phyloP scores from a whole-genome alignment of 2,888 invertebrate species.

The Eupsilia transversa region DNA sequence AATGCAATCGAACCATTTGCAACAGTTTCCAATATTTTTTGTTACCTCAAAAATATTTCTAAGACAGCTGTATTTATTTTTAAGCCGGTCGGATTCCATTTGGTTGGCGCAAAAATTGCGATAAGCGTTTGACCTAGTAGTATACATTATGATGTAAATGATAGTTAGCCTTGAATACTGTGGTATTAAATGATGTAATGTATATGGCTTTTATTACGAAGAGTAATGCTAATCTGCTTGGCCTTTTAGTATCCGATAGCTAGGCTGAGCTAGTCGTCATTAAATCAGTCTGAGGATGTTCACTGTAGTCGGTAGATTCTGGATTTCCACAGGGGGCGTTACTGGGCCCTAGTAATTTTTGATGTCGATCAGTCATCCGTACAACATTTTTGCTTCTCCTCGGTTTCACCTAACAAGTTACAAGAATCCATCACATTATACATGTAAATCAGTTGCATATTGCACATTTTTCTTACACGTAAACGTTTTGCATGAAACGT shows the following conservation, averaged over 20 bases:
- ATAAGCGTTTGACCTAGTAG: slow-evolving; percentile 43
- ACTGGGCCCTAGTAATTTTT: neutral
- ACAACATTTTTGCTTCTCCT: neutral
- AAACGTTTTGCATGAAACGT: neutral
- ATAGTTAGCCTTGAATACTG: slow-evolving; percentile 47
- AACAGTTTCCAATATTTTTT: slow-evolving; percentile 60
- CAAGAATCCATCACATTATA: neutral
- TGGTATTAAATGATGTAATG: slow-evolving; percentile 43
- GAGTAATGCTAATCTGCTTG: slow-evolving; percentile 15
- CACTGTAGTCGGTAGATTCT: too few relatives aligned
- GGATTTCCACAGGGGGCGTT: neutral
- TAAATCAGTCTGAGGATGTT: neutral
- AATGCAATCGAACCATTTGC: slow-evolving; percentile 39
- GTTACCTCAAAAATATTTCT: slow-evolving; percentile 35
- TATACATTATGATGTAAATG: slow-evolving; percentile 51
- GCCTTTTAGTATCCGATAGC: neutral
- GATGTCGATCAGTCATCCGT: neutral
- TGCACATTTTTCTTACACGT: neutral
- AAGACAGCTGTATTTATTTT: slow-evolving; percentile 44
- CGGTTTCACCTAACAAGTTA: neutral
- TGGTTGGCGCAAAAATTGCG: slow-evolving; percentile 50
- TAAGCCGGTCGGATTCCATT: slow-evolving; percentile 6
- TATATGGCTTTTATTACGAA: slow-evolving; percentile 38
- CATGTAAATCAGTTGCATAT: slow-evolving; percentile 1
- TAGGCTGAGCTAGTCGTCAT: neutral